Percentiles rank a stretch among this genome's conserved stretches.
Evolutionary conservation across 1,140 invertebrate species (phyloP).

Genomic region (Tetragnatha versicolor): DNA sequence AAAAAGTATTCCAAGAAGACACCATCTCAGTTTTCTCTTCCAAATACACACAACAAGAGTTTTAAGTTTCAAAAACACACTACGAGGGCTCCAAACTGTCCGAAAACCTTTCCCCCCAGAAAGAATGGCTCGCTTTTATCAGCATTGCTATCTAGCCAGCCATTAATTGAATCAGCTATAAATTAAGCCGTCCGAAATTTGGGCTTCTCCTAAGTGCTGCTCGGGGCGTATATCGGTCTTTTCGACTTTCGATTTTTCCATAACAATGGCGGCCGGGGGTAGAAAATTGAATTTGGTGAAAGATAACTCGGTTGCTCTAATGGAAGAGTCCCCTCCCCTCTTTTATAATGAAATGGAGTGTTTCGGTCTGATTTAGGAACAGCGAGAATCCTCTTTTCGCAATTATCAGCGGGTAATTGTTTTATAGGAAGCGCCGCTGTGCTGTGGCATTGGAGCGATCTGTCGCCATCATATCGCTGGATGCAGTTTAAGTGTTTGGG

Average conservation of each 20-base stretch:
- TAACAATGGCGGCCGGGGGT: conserved; percentile 5
- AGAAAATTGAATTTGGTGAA: conserved; percentile 18
- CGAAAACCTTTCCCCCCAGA: too few relatives aligned
- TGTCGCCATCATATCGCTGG: too few relatives aligned
- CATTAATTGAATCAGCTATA: conserved; percentile 24
- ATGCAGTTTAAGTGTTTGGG: neutral
- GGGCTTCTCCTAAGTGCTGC: conserved; percentile 18
- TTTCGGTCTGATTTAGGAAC: neutral
- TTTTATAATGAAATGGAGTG: conserved; percentile 22
- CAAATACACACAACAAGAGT: too few relatives aligned
- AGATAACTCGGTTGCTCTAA: conserved; percentile 30
- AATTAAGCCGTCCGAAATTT: conserved; percentile 16
- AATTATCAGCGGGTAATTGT: conserved; percentile 21
- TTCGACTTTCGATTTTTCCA: conserved; percentile 38
- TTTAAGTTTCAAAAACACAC: too few relatives aligned
- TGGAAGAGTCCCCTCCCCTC: conserved; percentile 15
- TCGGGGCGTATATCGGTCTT: neutral
- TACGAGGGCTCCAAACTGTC: too few relatives aligned
- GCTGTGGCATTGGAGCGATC: too few relatives aligned
- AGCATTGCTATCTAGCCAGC: too few relatives aligned
- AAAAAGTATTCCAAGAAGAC: too few relatives aligned
- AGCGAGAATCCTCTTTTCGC: conserved; percentile 3
- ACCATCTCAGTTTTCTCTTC: too few relatives aligned
- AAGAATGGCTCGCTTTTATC: too few relatives aligned
- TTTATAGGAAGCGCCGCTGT: too few relatives aligned